Evolutionary conservation across 2,888 invertebrate species (phyloP).

Genomic region (Cryptophagus acutangulus): DNA sequence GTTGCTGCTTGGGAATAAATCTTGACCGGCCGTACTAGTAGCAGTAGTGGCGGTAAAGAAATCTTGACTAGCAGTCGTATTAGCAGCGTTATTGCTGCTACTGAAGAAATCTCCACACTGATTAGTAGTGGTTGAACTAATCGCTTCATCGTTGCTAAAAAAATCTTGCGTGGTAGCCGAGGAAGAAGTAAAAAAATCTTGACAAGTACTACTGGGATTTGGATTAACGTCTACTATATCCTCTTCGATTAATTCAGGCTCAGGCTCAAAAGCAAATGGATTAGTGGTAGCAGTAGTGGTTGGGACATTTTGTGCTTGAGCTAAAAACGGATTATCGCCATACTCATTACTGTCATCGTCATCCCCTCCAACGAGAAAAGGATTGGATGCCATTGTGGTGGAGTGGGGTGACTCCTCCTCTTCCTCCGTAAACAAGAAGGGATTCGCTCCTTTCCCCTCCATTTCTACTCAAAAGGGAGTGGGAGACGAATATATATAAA

Average conservation of each 20-base stretch:
- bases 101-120: too few species aligned
- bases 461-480: constrained; percentile 31
- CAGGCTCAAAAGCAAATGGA: constrained; percentile 58
- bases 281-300: constrained; percentile 51
- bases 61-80: too few species aligned
- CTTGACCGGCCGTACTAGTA: constrained; percentile 8
- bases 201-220: constrained; percentile 8
- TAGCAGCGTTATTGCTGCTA: too few species aligned
- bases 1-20: constrained; percentile 18
- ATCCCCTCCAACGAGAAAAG: constrained; percentile 59
- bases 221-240: too few species aligned
- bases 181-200: constrained; percentile 17
- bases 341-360: constrained; percentile 35
- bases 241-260: constrained; percentile 34
- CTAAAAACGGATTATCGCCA: constrained; percentile 68
- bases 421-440: constrained; percentile 73
- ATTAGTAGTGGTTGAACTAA: too few species aligned
- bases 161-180: constrained; percentile 15
- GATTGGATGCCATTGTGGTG: constrained; percentile 58
- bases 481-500: constrained; percentile 47
- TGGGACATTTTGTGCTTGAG: constrained; percentile 44
- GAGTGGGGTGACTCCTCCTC: constrained; percentile 52
- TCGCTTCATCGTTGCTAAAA: too few species aligned
- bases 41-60: not conserved
- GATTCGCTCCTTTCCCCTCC: constrained; percentile 60